A percentile compares a stretch with the other conserved stretches of the same genome.
These are phyloP conservation scores for Cinclus cinclus DNA, from an alignment of 2,113 vertebrate genomes.

Conservation along the genomic window DNA sequence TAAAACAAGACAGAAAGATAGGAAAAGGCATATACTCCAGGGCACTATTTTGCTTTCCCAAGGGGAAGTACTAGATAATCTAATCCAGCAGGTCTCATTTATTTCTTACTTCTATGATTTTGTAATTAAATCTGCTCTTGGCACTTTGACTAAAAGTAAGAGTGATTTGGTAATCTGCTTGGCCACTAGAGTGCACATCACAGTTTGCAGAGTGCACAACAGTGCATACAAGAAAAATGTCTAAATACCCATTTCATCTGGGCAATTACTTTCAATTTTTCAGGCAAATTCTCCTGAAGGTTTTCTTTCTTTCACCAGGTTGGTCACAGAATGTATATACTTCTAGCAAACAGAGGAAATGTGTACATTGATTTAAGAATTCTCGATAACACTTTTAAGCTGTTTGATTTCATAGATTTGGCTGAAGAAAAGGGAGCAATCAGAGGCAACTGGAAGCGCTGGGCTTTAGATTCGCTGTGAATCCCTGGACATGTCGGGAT, in stretches of 20 bases:
- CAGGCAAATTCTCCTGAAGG: neutral
- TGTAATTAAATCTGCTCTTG: constrained; percentile 58
- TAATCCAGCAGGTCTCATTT: constrained; percentile 53
- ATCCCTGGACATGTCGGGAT: accelerated
- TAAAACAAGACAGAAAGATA: constrained; percentile 30
- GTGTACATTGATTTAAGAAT: neutral
- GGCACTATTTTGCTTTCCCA: constrained; percentile 4
- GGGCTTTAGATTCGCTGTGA: neutral
- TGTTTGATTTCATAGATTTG: neutral
- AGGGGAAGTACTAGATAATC: constrained; percentile 9
- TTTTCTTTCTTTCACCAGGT: neutral
- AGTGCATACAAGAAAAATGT: neutral
- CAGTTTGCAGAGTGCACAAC: neutral
- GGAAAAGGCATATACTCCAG: neutral
- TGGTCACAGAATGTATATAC: neutral
- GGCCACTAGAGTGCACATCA: neutral
- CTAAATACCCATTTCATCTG: neutral
- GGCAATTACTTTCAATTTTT: neutral
- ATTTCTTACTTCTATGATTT: constrained; percentile 54
- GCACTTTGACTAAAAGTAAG: constrained; percentile 48
- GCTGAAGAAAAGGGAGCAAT: neutral
- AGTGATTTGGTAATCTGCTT: constrained; percentile 42
- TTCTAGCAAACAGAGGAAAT: neutral
- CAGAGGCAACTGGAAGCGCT: neutral
- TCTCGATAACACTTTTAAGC: neutral